Percentiles rank a stretch among this genome's conserved stretches.
Conservation (phyloP, 1,140 invertebrate genomes). For the Bradynema listronoti region DNA sequence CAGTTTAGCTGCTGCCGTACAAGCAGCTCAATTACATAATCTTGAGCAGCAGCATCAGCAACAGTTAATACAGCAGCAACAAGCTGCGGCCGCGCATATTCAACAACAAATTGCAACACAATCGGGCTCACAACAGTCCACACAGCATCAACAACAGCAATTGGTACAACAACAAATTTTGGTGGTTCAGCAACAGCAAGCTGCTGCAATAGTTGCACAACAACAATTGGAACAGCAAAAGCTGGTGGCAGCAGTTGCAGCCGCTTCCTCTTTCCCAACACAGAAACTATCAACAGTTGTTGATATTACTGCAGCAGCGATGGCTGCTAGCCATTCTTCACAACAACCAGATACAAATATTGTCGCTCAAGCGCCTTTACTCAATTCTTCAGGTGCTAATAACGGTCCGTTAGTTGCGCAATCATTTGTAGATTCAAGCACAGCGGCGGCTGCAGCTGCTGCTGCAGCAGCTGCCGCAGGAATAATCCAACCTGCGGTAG, state of each 20-base stretch:
- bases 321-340: no score
- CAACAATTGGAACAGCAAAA: slow-evolving; percentile 27
- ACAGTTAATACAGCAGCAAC: neutral
- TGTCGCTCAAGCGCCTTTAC: no score
- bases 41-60: neutral
- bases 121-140: neutral
- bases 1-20: slow-evolving; percentile 1
- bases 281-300: neutral
- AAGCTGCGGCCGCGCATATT: no score
- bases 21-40: slow-evolving; percentile 3
- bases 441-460: slow-evolving; percentile 3
- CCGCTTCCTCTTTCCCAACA: neutral
- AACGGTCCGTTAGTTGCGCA: neutral
- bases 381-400: neutral
- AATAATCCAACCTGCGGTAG: no score
- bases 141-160: slow-evolving; percentile 1
- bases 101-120: neutral
- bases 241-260: slow-evolving; percentile 1
- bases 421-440: neutral
- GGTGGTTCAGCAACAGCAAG: slow-evolving; percentile 33
- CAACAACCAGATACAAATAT: no score
- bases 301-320: neutral
- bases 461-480: neutral
- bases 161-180: slow-evolving; percentile 26
- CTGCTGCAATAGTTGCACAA: slow-evolving; percentile 3